phyloP scores from a whole-genome alignment of 2,888 invertebrate genomes.

The Cephus sareptanus region DNA sequence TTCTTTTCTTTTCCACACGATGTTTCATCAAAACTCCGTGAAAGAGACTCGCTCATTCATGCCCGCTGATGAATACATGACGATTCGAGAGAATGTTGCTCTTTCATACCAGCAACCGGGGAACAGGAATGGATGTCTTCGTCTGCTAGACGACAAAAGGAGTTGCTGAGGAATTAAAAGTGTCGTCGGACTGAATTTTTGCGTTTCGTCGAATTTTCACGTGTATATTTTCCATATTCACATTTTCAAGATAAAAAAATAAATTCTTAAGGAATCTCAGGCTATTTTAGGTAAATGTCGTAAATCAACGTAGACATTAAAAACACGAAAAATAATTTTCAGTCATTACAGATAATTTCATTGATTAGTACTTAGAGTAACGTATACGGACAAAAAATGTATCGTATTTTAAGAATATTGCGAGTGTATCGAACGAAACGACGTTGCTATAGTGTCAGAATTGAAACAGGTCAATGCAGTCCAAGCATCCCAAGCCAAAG shows the following conservation, averaged over 20 bases:
- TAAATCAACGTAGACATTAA: background rate
- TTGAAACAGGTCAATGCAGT: background rate
- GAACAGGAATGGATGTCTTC: background rate
- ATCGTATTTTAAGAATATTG: background rate
- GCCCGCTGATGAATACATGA: background rate
- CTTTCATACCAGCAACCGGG: background rate
- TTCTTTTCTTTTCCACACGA: background rate
- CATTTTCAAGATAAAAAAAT: background rate
- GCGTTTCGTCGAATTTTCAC: background rate
- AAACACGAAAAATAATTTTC: background rate
- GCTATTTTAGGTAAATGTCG: background rate
- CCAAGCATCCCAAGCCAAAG: background rate
- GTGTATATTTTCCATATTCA: background rate
- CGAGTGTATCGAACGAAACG: background rate
- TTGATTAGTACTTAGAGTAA: too few species aligned
- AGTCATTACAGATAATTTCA: too few species aligned
- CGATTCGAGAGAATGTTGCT: background rate
- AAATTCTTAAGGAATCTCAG: background rate
- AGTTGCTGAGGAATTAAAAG: background rate
- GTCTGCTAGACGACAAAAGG: background rate
- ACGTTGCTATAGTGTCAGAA: background rate
- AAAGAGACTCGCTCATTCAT: background rate
- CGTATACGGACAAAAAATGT: too few species aligned
- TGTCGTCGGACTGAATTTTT: background rate
- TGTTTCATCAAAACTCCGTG: background rate